A percentile compares a stretch with the other conserved stretches of the same genome.
Evolutionary conservation across 2,113 vertebrate species (phyloP).

Genomic region (Notarius lentiginosus): DNA sequence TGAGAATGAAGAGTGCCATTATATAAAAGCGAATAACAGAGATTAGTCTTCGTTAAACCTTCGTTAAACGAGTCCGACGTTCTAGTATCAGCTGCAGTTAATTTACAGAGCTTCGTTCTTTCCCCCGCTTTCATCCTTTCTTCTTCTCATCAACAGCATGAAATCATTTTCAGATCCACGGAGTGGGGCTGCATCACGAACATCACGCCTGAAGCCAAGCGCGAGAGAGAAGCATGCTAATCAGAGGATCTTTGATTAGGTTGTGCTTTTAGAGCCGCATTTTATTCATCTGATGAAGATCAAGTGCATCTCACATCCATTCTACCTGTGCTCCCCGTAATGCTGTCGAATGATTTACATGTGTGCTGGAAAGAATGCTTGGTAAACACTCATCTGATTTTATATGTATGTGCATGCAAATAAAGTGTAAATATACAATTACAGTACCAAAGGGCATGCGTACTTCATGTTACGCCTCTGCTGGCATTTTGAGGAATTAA

Average conservation of each 20-base stretch:
- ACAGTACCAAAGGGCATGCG: not conserved
- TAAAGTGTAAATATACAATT: not conserved
- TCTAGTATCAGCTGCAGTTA: slow-evolving; percentile 76
- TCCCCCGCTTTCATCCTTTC: slow-evolving; percentile 62
- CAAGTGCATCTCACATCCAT: not conserved
- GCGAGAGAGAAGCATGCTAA: slow-evolving; percentile 6
- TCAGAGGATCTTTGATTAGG: slow-evolving; percentile 32
- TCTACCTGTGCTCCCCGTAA: slow-evolving; percentile 40
- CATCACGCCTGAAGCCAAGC: slow-evolving; percentile 7
- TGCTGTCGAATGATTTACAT: not conserved
- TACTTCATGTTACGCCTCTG: not conserved
- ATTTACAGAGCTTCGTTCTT: slow-evolving; percentile 83
- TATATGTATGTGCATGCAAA: not conserved
- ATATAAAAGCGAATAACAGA: not conserved
- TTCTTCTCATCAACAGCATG: slow-evolving; percentile 21
- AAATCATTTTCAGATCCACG: slow-evolving; percentile 14
- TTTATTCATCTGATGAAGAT: not conserved
- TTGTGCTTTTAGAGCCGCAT: not conserved
- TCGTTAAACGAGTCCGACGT: slow-evolving; percentile 59
- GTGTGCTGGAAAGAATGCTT: not conserved
- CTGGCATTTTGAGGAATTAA: not conserved
- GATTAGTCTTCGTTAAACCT: not conserved
- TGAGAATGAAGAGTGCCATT: not conserved
- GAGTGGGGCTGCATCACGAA: not conserved
- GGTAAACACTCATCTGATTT: slow-evolving; percentile 4